Base-by-base conservation (phyloP, 2,888 invertebrate genomes). In the Amphipoea oculea region DNA sequence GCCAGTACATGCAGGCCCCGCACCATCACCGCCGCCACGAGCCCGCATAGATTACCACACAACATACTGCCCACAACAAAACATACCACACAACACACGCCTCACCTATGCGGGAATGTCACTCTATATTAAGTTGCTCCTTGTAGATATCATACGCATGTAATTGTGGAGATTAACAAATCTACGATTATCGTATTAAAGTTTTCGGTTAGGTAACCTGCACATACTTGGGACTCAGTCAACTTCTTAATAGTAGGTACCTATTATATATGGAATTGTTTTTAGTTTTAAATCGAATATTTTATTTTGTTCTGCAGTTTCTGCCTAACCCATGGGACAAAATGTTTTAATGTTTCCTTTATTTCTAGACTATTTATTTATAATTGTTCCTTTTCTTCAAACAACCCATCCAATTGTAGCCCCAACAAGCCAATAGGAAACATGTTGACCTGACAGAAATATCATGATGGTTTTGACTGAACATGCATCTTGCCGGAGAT, bases 1-100 rank as follows among this genome's bases (percentile, higher is more conserved):
- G 94, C 14, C 96, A 95, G 90, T 95, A 95, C 90, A 94, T 94
- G 93, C 87, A 83, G 23, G 23, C 29, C 12, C 63, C 51, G 40
- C 78, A 17, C 5, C 54, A 0, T 14, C 79, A 9, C 14, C n/a
- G 36, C 29, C 68, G 40, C 20, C 82, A 75, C 29, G n/a, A 40
- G 2, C 23, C n/a, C 48, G 60, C 57, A 23, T 36, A 67, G 48
- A 57, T 23, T 67, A 60, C 29, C n/a, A 20, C 74, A 40, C 42
- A 1, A 12, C 12, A 14, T 23, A 74, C 74, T 36, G 42, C 29
- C 14, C 23, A 2, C 29, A 29, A 6, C 20, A 12, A 54, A 4
- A 20, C 45, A n/a, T 40, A 11, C 1, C 45, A 68, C 62, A 11
- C 45, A n/a, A 45, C 45, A 29, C 29, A 69, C 48, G 12, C 48